Conservation (phyloP, 53 echinoderm and acorn worm species). For the Henricia sp. region DNA sequence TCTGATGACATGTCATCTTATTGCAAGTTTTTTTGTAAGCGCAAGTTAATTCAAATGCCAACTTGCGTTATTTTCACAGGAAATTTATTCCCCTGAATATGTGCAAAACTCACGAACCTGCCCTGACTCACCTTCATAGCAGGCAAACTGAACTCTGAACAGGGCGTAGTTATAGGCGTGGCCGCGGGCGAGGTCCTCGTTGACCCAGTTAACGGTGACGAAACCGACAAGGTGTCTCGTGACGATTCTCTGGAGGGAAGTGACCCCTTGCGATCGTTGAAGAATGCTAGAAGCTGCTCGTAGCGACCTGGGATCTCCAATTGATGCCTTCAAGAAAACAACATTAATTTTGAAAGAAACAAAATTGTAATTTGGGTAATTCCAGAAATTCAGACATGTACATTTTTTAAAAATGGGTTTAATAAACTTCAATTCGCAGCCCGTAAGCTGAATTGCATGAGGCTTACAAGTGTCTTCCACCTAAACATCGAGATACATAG, state of each 20-base stretch:
- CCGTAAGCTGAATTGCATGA: too few relatives aligned
- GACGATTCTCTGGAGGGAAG: conserved; percentile 73
- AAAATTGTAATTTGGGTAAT: too few relatives aligned
- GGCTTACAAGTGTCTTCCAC: too few relatives aligned
- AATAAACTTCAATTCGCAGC: too few relatives aligned
- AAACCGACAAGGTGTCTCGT: conserved; percentile 53
- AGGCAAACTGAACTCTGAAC: conserved; percentile 69
- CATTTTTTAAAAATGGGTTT: too few relatives aligned
- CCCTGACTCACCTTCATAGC: conserved; percentile 77
- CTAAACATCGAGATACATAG: too few relatives aligned
- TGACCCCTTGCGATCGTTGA: conserved; percentile 81
- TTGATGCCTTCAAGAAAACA: conserved; percentile 70
- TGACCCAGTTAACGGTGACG: conserved; percentile 31
- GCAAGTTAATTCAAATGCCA: too few relatives aligned
- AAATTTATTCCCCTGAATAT: too few relatives aligned
- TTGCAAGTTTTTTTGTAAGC: too few relatives aligned
- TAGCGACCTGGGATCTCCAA: conserved; percentile 82
- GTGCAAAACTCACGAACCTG: neutral
- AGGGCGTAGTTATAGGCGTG: conserved; percentile 56
- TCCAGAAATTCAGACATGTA: too few relatives aligned
- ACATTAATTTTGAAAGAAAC: neutral
- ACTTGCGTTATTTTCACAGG: too few relatives aligned
- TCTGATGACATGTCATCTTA: too few relatives aligned
- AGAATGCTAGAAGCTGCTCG: conserved; percentile 85
- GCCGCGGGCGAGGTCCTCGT: conserved; percentile 26